These are phyloP conservation scores for Parascotia fuliginaria DNA, from an alignment of 2,888 invertebrate genomes.

Conservation along the genomic window DNA sequence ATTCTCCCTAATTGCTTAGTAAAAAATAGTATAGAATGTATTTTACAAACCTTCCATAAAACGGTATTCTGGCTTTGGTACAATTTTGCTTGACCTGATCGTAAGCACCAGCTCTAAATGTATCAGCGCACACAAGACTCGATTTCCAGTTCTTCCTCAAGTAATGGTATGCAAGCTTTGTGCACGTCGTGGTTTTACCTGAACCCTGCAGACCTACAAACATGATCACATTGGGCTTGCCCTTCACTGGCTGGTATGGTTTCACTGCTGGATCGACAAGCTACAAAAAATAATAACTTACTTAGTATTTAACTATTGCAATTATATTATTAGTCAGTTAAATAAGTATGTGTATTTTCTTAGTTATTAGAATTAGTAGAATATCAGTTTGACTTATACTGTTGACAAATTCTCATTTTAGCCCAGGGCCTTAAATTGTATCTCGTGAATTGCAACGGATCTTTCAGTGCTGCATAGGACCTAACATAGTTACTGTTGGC, in stretches of 20 bases:
- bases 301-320: no score
- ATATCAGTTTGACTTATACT: no score
- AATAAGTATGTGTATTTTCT: no score
- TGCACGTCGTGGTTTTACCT: constrained; percentile 99
- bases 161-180: constrained; percentile 99
- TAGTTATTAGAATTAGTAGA: no score
- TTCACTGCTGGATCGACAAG: constrained; percentile 99
- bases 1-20: no score
- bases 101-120: constrained; percentile 99
- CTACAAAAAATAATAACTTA: constrained; percentile 66
- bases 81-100: constrained; percentile 99
- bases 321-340: not conserved
- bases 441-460: no score
- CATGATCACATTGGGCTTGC: constrained; percentile 98
- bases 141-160: constrained; percentile 99
- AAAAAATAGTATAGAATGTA: not conserved
- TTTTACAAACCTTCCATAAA: constrained; percentile 95
- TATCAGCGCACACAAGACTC: constrained; percentile 99
- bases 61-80: constrained; percentile 99
- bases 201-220: constrained; percentile 99
- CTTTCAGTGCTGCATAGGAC: no score
- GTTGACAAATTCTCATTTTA: no score
- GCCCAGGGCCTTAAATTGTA: no score
- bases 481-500: no score
- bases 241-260: constrained; percentile 98